Conservation (phyloP, 1,140 invertebrate species). For the Mesaphorura yosii region DNA sequence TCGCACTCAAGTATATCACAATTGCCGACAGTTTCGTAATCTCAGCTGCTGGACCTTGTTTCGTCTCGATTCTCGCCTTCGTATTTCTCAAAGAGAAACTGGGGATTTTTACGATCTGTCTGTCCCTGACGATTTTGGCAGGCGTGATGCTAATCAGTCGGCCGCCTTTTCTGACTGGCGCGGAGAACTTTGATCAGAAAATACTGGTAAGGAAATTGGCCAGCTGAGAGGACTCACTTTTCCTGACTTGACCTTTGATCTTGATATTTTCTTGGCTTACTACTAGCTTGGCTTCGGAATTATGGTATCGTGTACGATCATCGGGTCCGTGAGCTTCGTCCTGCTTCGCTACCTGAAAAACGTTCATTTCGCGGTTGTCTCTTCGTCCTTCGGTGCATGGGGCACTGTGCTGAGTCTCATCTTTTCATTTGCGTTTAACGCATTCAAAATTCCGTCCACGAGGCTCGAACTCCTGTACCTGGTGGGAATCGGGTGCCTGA, state of each 20-base stretch:
- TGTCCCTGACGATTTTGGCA: constrained; percentile 3
- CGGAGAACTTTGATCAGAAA: constrained; percentile 12
- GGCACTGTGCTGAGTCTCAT: constrained; percentile 9
- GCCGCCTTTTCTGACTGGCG: constrained; percentile 20
- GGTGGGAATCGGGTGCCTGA: constrained; percentile 4
- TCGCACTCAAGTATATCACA: constrained; percentile 11
- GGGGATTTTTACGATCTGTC: constrained; percentile 20
- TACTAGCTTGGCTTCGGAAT: constrained; percentile 10
- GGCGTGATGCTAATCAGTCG: constrained; percentile 19
- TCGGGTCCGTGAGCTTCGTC: constrained; percentile 1
- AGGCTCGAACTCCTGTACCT: constrained; percentile 7
- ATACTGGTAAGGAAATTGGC: constrained; percentile 22
- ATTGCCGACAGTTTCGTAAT: constrained; percentile 54
- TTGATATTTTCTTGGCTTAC: constrained; percentile 4
- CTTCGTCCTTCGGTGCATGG: constrained; percentile 10
- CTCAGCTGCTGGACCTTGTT: constrained; percentile 38
- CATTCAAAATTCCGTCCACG: constrained; percentile 1
- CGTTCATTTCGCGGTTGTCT: constrained; percentile 13
- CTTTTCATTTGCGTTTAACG: background rate
- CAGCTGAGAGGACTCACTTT: background rate
- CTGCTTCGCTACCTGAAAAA: constrained; percentile 12
- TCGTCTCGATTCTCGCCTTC: constrained; percentile 26
- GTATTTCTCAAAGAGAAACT: constrained; percentile 26
- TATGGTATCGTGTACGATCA: background rate
- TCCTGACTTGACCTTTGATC: background rate